Evolutionary conservation across 2,113 vertebrate genomes (phyloP).

Genomic region (Proterorhinus semilunaris): DNA sequence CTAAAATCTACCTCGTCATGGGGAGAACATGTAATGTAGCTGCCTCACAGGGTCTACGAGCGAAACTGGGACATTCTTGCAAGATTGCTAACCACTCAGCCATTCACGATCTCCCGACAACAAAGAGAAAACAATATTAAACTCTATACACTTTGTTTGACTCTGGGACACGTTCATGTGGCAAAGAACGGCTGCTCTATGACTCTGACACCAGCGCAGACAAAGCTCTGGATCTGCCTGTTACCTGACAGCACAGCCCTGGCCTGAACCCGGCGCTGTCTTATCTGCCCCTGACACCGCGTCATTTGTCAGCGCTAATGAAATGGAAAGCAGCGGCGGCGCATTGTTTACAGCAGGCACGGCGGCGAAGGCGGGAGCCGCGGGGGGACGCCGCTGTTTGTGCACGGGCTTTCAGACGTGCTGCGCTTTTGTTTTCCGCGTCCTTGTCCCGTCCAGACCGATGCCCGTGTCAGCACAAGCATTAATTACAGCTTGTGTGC

Average conservation of each 20-base stretch:
- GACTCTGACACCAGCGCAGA: constrained; percentile 18
- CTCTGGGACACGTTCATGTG: no score
- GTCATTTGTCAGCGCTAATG: constrained; percentile 70
- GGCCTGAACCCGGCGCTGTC: constrained; percentile 34
- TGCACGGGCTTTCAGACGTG: constrained; percentile 16
- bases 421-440: constrained; percentile 43
- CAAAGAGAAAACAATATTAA: no score
- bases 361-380: constrained; percentile 34
- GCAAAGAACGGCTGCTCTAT: no score
- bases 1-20: no score
- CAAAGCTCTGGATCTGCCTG: constrained; percentile 36
- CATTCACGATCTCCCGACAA: no score
- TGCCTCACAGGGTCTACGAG: no score
- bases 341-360: constrained; percentile 42
- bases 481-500: constrained; percentile 34
- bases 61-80: no score
- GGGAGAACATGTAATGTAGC: no score
- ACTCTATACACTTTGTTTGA: no score
- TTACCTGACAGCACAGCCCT: constrained; percentile 28
- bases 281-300: constrained; percentile 39
- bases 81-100: no score
- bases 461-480: constrained; percentile 47
- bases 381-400: constrained; percentile 42
- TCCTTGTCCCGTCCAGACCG: constrained; percentile 31
- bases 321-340: constrained; percentile 44